Evolutionary conservation across 2,797 vertebrate species (phyloP), one percentile per base, ranked within the genome.

Genomic region (Micromesistius poutassou): DNA sequence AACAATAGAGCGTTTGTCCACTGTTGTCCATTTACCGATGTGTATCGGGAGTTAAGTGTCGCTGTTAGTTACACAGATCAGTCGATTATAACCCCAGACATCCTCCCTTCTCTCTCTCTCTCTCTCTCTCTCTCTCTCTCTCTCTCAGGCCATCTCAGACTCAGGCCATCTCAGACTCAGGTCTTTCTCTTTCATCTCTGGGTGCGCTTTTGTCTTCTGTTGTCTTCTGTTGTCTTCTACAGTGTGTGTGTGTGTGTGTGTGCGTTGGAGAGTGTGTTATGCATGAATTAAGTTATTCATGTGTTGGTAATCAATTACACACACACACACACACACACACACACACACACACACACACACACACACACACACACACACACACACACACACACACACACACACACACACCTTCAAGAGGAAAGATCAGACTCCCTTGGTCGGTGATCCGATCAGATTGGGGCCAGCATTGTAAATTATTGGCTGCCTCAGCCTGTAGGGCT

Each of bases 41-140:
- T 86, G 82, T 71, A 86, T 91, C 92, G 87, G 90, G 90, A 92
- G 89, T 9, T 87, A 92, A 85, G 85, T 89, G 83, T 74, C 0
- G 2, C 81, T 85, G 79, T 85, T 83, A 82, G 84, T 86, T 86
- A 76, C 71, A 30, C 75, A 86, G 87, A 68, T 78, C 78, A 42
- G 86, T 80, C 74, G 74, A 80, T 86, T 82, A 82, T 79, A 83
- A 87, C 84, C 84, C 89, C 82, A 72, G 12, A 85, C 77, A 72
- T 81, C 82, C 76, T 68, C 62, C 3, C 62, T 5, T 30, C n/a
- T 70, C n/a, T 30, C n/a, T 25, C 66, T 70, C 28, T 30, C 66
- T 30, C 66, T 25, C 28, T 30, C 66, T 25, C 66, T 25, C 66
- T 25, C 66, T 25, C 66, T 25, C 28, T 30, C 66, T 70, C 66